phyloP scores from a whole-genome alignment of 2,888 invertebrate species.

The Plebejus argus region DNA sequence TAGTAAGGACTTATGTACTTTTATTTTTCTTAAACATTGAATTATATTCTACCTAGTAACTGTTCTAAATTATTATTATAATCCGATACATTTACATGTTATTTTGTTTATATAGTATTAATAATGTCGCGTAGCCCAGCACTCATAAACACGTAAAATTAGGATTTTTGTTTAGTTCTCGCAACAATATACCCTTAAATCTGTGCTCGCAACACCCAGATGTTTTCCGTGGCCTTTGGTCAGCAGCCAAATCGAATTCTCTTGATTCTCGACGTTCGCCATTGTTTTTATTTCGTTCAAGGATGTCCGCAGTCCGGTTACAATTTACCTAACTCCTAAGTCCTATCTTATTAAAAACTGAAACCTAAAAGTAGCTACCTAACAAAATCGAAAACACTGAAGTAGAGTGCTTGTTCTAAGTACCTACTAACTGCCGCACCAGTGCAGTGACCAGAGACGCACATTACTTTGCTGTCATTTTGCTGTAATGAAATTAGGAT shows the following conservation, averaged over 20 bases:
- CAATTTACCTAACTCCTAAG: too few species aligned
- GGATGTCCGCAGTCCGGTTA: conserved; percentile 42
- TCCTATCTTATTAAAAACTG: neutral
- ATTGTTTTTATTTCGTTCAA: conserved; percentile 43
- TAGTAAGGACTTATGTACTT: too few species aligned
- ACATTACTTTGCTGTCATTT: too few species aligned
- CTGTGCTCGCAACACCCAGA: conserved; percentile 39
- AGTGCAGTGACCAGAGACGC: too few species aligned
- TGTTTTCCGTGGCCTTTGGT: conserved; percentile 56
- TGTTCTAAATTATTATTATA: neutral
- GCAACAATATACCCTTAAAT: too few species aligned
- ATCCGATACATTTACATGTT: neutral
- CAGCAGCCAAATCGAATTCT: conserved; percentile 59
- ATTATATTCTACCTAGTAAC: too few species aligned
- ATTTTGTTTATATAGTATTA: too few species aligned
- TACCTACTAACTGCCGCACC: too few species aligned
- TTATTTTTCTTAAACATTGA: too few species aligned
- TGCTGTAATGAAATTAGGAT: too few species aligned
- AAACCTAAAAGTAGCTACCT: neutral
- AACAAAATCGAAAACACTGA: neutral
- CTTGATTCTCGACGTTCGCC: conserved; percentile 48
- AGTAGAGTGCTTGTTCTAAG: neutral
- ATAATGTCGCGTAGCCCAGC: neutral
- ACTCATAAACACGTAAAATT: conserved; percentile 9
- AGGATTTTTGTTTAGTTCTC: conserved; percentile 38